phyloP scores from a whole-genome alignment of 2,888 invertebrate genomes.

The Beris chalybata region DNA sequence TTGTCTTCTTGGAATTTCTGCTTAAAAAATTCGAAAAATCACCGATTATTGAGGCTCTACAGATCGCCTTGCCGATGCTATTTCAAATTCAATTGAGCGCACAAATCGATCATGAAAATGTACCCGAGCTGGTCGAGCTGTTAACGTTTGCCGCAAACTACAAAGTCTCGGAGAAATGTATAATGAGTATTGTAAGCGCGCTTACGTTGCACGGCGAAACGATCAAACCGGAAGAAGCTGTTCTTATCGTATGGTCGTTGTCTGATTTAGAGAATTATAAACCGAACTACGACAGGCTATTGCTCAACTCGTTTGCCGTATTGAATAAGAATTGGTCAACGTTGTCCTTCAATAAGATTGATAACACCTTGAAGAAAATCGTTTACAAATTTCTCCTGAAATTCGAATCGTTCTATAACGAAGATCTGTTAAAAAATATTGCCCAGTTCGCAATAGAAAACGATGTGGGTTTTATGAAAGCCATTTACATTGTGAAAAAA shows the following conservation, averaged over 20 bases:
- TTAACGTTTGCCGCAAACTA: slow-evolving; percentile 60
- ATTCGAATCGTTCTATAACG: slow-evolving; percentile 63
- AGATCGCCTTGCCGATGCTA: slow-evolving; percentile 66
- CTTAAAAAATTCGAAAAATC: slow-evolving; percentile 58
- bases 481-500: slow-evolving; percentile 59
- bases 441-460: slow-evolving; percentile 60
- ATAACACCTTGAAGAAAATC: slow-evolving; percentile 59
- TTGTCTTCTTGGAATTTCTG: slow-evolving; percentile 65
- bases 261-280: slow-evolving; percentile 58
- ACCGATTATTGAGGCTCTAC: slow-evolving; percentile 66
- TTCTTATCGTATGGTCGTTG: slow-evolving; percentile 62
- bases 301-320: slow-evolving; percentile 60
- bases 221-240: slow-evolving; percentile 57
- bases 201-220: slow-evolving; percentile 57
- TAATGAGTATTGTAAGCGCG: slow-evolving; percentile 60
- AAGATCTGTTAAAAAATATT: slow-evolving; percentile 62
- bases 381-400: slow-evolving; percentile 57
- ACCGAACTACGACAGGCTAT: slow-evolving; percentile 57
- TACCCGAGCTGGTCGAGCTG: slow-evolving; percentile 59
- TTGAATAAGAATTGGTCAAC: slow-evolving; percentile 50
- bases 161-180: slow-evolving; percentile 58
- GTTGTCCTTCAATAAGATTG: slow-evolving; percentile 58
- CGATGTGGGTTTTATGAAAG: slow-evolving; percentile 59
- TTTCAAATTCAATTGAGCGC: slow-evolving; percentile 65
- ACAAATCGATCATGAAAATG: slow-evolving; percentile 62